phyloP scores from a whole-genome alignment of 2,113 vertebrate genomes.

The Saccopteryx bilineata region DNA sequence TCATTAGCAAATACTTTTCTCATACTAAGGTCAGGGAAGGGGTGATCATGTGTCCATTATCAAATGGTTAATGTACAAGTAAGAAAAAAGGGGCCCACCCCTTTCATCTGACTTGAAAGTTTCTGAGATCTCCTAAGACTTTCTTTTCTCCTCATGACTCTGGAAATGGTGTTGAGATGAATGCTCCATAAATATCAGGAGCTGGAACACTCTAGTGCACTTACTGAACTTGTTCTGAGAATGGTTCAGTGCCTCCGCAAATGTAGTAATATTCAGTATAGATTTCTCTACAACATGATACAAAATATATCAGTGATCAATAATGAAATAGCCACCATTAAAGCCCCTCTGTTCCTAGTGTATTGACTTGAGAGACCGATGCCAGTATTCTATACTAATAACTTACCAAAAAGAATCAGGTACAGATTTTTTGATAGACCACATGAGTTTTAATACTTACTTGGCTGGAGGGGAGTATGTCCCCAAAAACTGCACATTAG shows the following conservation, averaged over 20 bases:
- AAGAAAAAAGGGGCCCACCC: not conserved
- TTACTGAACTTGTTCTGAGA: not conserved
- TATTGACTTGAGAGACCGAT: not conserved
- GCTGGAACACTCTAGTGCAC: conserved; percentile 4
- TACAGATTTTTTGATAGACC: not conserved
- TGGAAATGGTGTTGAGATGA: not conserved
- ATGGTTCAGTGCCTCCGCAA: not conserved
- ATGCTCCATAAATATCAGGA: not conserved
- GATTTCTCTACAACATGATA: conserved; percentile 48
- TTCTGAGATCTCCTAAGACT: conserved; percentile 14
- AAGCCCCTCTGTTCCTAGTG: conserved; percentile 14
- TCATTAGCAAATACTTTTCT: conserved; percentile 18
- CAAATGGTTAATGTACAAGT: not conserved
- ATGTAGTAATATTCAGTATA: conserved; percentile 21
- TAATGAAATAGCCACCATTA: conserved; percentile 41
- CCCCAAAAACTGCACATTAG: not conserved
- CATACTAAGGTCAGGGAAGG: not conserved
- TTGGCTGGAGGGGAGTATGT: not conserved
- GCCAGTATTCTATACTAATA: not conserved
- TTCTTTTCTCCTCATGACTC: not conserved
- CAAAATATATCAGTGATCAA: conserved; percentile 8
- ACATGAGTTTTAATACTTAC: not conserved
- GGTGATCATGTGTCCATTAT: not conserved
- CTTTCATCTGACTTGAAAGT: conserved; percentile 1
- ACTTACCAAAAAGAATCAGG: not conserved